These are phyloP conservation scores for Listronotus oregonensis DNA, from an alignment of 1,140 invertebrate species.

Conservation along the genomic window DNA sequence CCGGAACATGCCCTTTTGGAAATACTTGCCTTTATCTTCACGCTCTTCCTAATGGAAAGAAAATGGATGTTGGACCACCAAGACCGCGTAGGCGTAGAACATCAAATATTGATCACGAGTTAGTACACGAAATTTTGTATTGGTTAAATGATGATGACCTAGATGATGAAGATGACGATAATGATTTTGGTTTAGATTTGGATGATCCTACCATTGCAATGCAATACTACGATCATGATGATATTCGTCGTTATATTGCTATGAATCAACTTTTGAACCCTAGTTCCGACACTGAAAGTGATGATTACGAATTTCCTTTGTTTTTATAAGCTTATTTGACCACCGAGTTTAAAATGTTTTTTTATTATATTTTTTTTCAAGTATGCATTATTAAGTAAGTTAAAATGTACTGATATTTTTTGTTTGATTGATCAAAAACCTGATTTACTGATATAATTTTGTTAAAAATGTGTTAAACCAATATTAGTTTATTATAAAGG, in stretches of 20 bases:
- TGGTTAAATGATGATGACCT: conserved; percentile 27
- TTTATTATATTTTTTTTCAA: no score
- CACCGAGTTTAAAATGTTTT: no score
- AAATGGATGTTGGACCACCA: conserved; percentile 72
- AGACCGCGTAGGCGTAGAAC: conserved; percentile 56
- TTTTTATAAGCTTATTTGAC: neutral
- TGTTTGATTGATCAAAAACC: no score
- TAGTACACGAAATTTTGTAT: conserved; percentile 31
- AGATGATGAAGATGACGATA: conserved; percentile 6
- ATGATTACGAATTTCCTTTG: conserved; percentile 4
- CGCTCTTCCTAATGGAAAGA: conserved; percentile 77
- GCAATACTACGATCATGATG: conserved; percentile 34
- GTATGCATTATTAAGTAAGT: no score
- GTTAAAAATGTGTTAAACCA: no score
- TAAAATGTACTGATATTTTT: no score
- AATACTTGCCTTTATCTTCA: conserved; percentile 90
- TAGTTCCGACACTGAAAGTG: conserved; percentile 14
- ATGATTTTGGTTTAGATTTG: conserved; percentile 23
- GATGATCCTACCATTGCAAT: conserved; percentile 32
- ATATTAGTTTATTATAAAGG: no score
- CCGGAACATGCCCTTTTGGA: conserved; percentile 85
- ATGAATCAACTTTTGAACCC: conserved; percentile 23
- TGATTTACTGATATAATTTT: no score
- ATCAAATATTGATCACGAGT: conserved; percentile 13
- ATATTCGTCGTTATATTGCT: conserved; percentile 28